A percentile compares a stretch with the other conserved stretches of the same genome.
phyloP scores from a whole-genome alignment of 2,113 vertebrate genomes.

The Nerophis ophidion region DNA sequence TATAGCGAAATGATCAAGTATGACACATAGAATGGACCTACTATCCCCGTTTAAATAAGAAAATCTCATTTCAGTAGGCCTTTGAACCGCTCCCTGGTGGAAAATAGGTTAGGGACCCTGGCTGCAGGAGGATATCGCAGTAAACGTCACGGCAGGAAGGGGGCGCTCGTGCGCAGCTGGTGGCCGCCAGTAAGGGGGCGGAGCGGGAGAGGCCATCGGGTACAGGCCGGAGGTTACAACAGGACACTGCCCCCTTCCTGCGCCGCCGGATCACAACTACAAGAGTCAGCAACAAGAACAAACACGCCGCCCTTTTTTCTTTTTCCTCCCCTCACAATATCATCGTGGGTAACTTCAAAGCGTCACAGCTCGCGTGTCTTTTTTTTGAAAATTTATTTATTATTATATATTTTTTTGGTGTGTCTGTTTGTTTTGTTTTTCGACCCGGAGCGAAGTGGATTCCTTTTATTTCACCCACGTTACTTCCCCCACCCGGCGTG shows the following conservation, averaged over 20 bases:
- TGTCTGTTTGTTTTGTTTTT: not conserved
- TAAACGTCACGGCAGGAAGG: slow-evolving; percentile 42
- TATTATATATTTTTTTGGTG: too few relatives aligned
- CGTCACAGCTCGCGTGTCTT: not conserved
- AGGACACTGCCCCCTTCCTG: slow-evolving; percentile 35
- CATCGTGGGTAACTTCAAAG: slow-evolving; percentile 15
- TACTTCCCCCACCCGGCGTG: too few relatives aligned
- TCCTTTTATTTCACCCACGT: slow-evolving; percentile 4
- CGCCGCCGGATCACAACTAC: not conserved
- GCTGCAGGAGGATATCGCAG: too few relatives aligned
- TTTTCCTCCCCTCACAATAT: not conserved
- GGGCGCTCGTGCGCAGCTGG: slow-evolving; percentile 48
- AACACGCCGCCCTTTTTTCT: not conserved
- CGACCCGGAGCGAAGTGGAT: slow-evolving; percentile 17
- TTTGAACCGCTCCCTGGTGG: too few relatives aligned
- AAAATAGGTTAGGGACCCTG: too few relatives aligned
- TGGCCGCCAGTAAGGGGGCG: slow-evolving; percentile 14
- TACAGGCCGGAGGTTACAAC: slow-evolving; percentile 56
- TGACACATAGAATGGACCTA: too few relatives aligned
- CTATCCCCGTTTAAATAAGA: too few relatives aligned
- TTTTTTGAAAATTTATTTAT: too few relatives aligned
- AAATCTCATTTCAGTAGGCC: too few relatives aligned
- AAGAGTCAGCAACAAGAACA: slow-evolving; percentile 1
- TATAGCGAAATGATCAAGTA: too few relatives aligned
- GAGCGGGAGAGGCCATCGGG: slow-evolving; percentile 31